A percentile compares a stretch with the other conserved stretches of the same genome.
These are phyloP conservation scores for Odobenus rosmarus DNA, from an alignment of 2,113 vertebrate species.

Conservation along the genomic window DNA sequence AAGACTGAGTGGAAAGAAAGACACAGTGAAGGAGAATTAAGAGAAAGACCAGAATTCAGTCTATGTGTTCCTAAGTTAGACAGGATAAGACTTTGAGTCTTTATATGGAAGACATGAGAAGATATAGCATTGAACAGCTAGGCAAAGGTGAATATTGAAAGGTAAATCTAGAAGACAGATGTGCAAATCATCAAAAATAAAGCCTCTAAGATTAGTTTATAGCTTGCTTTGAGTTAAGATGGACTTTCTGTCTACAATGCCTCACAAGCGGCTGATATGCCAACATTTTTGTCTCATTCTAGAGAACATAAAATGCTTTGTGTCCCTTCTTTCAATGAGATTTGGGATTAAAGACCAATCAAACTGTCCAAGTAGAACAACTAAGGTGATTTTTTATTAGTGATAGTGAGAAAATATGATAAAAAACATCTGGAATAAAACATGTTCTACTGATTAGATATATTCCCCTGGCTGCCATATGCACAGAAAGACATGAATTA, in stretches of 20 bases:
- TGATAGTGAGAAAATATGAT: conserved; percentile 76
- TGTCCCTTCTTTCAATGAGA: conserved; percentile 68
- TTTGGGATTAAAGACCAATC: conserved; percentile 71
- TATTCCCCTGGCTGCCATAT: conserved; percentile 75
- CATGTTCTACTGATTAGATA: conserved; percentile 74
- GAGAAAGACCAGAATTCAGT: neutral
- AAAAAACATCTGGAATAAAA: conserved; percentile 81
- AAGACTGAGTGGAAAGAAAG: neutral
- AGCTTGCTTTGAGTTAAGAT: conserved; percentile 52
- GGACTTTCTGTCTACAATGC: neutral
- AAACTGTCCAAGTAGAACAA: conserved; percentile 73
- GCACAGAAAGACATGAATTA: conserved; percentile 78
- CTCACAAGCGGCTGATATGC: conserved; percentile 15
- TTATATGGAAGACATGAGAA: neutral
- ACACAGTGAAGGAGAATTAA: neutral
- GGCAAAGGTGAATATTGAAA: neutral
- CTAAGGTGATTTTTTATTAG: conserved; percentile 80
- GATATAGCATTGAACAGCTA: neutral
- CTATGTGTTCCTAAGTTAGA: neutral
- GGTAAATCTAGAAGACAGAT: conserved; percentile 42
- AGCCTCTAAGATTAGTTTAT: conserved; percentile 48
- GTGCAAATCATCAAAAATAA: conserved; percentile 25
- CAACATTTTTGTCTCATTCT: conserved; percentile 62
- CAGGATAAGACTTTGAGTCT: neutral
- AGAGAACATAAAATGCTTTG: conserved; percentile 69